Base-by-base conservation (phyloP, 2,797 vertebrate species). In the Epinephelus coioides region DNA sequence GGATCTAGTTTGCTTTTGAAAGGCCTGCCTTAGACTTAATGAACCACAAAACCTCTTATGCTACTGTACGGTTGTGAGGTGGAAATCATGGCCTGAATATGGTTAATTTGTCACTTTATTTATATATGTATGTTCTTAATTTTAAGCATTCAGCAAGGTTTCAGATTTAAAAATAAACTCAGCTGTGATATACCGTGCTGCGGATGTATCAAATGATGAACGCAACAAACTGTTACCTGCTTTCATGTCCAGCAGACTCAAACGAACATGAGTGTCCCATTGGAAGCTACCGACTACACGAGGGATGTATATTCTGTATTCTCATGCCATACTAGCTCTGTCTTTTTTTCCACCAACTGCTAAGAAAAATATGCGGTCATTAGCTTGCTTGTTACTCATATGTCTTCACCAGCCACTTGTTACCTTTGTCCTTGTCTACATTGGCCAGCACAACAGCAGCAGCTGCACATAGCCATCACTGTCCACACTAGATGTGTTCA, bases 361-460 rank as follows among this genome's bases (percentile, higher is more conserved):
- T 44, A 21, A 47, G 14, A 57, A 50, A 27, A 43, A 15, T 57
- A 64, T 68, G 5, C 40, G 12, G 30, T 44, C 18, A 73, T 69
- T 59, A 56, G 38, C 10, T 21, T 61, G 14, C 3, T 43, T 9
- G 8, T 43, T 74, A 25, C 25, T 64, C 10, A n/a, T 3, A 19
- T 69, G 46, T 67, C 6, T 54, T 65, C 12, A 60, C 10, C 14
- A 76, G 18, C 21, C 51, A n/a, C 13, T 46, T 72, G 51, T 74
- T 81, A 62, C 67, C 3, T 49, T 70, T 43, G 46, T 40, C 21
- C 43, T 44, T 60, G 38, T 57, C n/a, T 25, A 21, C 23, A 15
- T 12, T 63, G 46, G 4, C 3, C 14, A 34, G 34, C 34, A 34
- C 34, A 46, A 23, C 21, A 23, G 18, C 25, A 63, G 18, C 34